Base-by-base conservation (phyloP, 2,113 vertebrate species). In the Chamaetylas fuelleborni region DNA sequence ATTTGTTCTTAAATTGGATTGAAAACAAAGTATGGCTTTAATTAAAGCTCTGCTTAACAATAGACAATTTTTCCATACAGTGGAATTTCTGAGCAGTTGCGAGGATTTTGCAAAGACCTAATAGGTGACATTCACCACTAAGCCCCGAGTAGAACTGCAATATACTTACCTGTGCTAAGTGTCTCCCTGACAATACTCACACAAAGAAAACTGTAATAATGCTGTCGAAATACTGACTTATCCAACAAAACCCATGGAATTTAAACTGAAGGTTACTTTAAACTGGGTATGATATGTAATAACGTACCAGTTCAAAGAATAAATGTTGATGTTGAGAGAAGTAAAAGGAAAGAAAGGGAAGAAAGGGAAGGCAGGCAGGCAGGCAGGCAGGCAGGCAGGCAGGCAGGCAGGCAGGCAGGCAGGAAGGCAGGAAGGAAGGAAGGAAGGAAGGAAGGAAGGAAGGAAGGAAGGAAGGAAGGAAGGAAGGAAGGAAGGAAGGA, bases 1-100 rank as follows among this genome's bases (percentile, higher is more conserved):
- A 96, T 97, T 98, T 97, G 97, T 97, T 98, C 94, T 94, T 97
- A 97, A 97, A 98, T 94, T 97, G 96, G 97, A 98, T 96, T 97
- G 96, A 97, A 98, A 97, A 98, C 96, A 97, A 97, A 97, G 95
- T 95, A 95, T 73, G 93, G 80, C 93, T 97, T 97, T 97, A 98
- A 98, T 98, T 98, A 98, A 97, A 97, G 64, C 72, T 94, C 66
- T 81, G 56, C 66, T 92, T 61, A 70, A 96, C 95, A 97, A 95
- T 91, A 95, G 94, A 72, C 48, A 80, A 19, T 77, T 95, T 92
- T 58, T 66, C 25, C 43, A 64, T 90, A 54, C 67, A 82, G 12
- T 89, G 42, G 62, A 82, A 94, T 95, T 97, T 95, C 77, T 94
- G 90, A 97, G 97, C 93, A 88, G 74, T 64, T 66, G 73, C 71